A percentile compares a stretch with the other conserved stretches of the same genome.
Conservation (phyloP, 2,797 vertebrate genomes). For the Pachyuromys duprasi region DNA sequence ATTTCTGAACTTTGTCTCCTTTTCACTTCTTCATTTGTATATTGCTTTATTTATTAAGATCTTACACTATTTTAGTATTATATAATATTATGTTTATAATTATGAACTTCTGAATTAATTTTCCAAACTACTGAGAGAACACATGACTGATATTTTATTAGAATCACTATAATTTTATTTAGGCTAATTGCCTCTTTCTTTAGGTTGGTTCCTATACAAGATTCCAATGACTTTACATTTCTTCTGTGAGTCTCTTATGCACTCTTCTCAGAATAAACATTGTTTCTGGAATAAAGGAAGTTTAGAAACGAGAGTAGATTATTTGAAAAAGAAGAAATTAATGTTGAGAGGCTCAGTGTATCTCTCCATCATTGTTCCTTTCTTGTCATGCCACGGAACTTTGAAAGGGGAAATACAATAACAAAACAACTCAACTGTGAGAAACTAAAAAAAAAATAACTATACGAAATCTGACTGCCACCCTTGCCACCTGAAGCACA, state of each 20-base stretch:
- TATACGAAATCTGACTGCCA: conserved; percentile 7
- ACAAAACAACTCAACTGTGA: not conserved
- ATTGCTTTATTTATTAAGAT: not conserved
- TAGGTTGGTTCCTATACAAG: not conserved
- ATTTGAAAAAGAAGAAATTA: conserved; percentile 27
- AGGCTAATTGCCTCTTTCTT: not conserved
- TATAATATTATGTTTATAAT: conserved; percentile 1
- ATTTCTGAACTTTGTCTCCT: not conserved
- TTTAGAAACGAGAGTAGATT: conserved; percentile 41
- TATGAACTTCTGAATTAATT: conserved; percentile 15
- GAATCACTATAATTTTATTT: not conserved
- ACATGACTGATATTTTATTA: not conserved
- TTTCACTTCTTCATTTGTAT: not conserved
- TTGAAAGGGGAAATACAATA: not conserved
- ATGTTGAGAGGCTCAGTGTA: conserved; percentile 12
- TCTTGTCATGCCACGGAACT: not conserved
- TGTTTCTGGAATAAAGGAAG: not conserved
- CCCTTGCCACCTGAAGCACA: conserved; percentile 20
- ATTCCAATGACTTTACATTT: not conserved
- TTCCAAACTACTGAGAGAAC: not conserved
- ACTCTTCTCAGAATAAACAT: not conserved
- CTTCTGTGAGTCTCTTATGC: not conserved
- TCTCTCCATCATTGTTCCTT: not conserved
- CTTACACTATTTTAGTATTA: not conserved
- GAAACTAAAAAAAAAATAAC: not conserved